Percentiles rank a stretch among this genome's conserved stretches.
Conservation (phyloP, 2,797 vertebrate species). For the Emydoidea blandingii region DNA sequence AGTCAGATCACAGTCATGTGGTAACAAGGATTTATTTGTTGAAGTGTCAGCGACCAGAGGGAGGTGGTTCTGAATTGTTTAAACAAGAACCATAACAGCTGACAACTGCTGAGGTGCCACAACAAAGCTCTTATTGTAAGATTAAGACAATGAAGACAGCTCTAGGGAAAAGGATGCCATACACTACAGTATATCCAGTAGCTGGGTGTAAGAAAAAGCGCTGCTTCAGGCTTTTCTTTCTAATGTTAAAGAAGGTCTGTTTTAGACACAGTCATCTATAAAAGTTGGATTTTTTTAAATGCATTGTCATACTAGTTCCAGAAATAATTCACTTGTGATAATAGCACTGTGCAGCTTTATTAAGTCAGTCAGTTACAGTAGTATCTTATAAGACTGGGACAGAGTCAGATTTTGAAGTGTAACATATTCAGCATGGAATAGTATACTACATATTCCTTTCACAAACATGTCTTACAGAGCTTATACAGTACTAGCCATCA, state of each 20-base stretch:
- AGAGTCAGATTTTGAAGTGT: conserved; percentile 79
- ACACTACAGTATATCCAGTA: not conserved
- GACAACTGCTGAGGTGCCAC: conserved; percentile 68
- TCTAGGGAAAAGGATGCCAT: not conserved
- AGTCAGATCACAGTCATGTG: not conserved
- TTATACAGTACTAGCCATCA: conserved; percentile 82
- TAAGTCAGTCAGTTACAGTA: conserved; percentile 85
- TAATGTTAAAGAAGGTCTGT: not conserved
- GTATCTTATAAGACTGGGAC: conserved; percentile 80
- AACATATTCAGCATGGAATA: conserved; percentile 81
- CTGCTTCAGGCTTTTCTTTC: not conserved
- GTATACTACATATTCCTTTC: conserved; percentile 79
- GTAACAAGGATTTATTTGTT: conserved; percentile 66
- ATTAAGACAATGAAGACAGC: conserved; percentile 62
- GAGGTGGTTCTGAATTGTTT: conserved; percentile 49
- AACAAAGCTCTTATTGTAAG: conserved; percentile 80
- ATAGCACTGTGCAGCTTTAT: conserved; percentile 86
- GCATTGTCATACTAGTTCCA: not conserved
- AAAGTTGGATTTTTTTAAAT: not conserved
- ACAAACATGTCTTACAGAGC: conserved; percentile 81
- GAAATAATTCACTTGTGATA: conserved; percentile 58
- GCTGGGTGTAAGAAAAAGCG: not conserved
- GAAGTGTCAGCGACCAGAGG: not conserved
- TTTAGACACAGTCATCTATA: not conserved
- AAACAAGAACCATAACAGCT: conserved; percentile 74